A percentile compares a stretch with the other conserved stretches of the same genome.
Conservation (phyloP, 1,140 invertebrate species). For the honey bee (Apis mellifera) region Amel_HAv3.1 CM009944.2:6292501-6293000, state of each 20-base stretch:
- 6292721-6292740: neutral
- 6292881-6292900: constrained; percentile 9
- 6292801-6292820: neutral
- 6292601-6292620: too few relatives aligned
- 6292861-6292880: constrained; percentile 21
- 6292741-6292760: neutral
- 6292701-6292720: neutral
- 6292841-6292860: constrained; percentile 8
- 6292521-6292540: too few relatives aligned
- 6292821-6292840: neutral
- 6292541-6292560: too few relatives aligned
- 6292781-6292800: too few relatives aligned
- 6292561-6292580: too few relatives aligned
- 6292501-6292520: too few relatives aligned
- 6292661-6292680: too few relatives aligned
- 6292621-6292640: too few relatives aligned
- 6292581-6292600: too few relatives aligned
- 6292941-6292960: constrained; percentile 11
- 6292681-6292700: too few relatives aligned
- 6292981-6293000: constrained; percentile 14
- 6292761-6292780: neutral
- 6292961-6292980: constrained; percentile 51
- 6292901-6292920: constrained; percentile 17
- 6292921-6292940: constrained; percentile 7
- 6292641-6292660: too few relatives aligned